Percentiles rank a stretch among this genome's conserved stretches.
phyloP scores from a whole-genome alignment of 2,797 vertebrate genomes.

The Neomorphus geoffroyi region DNA sequence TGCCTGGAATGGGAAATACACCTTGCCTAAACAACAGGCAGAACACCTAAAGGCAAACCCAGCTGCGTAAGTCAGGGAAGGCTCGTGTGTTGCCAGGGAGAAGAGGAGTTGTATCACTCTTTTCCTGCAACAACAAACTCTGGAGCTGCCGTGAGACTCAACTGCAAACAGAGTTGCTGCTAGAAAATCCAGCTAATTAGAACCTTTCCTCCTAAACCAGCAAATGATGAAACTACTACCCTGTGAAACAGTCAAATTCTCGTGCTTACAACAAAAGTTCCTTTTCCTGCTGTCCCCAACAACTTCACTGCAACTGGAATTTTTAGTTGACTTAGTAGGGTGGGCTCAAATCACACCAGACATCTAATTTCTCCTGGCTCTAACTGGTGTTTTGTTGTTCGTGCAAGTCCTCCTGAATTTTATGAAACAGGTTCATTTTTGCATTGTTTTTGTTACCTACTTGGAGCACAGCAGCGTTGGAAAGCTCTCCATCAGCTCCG shows the following conservation, averaged over 20 bases:
- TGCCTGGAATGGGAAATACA: neutral
- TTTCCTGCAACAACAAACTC: neutral
- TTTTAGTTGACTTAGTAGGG: neutral
- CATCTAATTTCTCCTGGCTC: neutral
- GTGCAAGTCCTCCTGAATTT: neutral
- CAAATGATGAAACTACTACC: neutral
- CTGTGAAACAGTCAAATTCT: neutral
- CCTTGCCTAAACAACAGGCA: neutral
- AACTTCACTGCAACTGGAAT: neutral
- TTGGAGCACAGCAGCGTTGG: neutral
- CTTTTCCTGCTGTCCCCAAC: neutral
- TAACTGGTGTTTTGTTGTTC: neutral
- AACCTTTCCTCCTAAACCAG: neutral
- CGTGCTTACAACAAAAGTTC: neutral
- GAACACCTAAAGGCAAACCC: neutral
- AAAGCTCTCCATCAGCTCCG: neutral
- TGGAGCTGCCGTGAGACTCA: neutral
- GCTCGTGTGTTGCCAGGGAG: neutral
- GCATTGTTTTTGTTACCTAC: neutral
- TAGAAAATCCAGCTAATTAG: neutral
- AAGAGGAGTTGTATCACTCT: neutral
- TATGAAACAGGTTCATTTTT: neutral
- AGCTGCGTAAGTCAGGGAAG: neutral
- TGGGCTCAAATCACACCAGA: neutral
- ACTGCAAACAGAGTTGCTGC: neutral